phyloP scores from a whole-genome alignment of 37 sponge, comb jelly and placozoan species.

The Axinella damicornis region DNA sequence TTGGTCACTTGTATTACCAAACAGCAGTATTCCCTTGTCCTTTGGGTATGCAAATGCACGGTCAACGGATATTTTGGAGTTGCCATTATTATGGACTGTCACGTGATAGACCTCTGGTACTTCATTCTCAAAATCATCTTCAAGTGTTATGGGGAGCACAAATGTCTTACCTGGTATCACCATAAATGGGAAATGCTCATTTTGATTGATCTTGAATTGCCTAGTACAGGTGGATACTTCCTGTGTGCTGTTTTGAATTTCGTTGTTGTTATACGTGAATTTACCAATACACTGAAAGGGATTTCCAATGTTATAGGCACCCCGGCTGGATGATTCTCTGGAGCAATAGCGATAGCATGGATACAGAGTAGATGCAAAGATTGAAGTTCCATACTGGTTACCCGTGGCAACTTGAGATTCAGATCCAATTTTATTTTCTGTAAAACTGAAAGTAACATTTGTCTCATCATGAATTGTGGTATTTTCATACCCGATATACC shows the following conservation, averaged over 20 bases:
- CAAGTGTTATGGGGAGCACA: not conserved
- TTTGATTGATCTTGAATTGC: not conserved
- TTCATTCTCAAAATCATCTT: not conserved
- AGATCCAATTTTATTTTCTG: no score
- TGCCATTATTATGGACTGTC: not conserved
- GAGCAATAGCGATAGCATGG: not conserved
- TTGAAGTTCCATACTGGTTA: not conserved
- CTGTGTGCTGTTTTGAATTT: not conserved
- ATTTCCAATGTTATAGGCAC: no score
- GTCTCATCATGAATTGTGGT: no score
- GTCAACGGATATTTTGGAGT: not conserved
- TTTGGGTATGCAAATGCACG: not conserved
- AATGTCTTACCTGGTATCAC: not conserved
- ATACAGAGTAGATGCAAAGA: not conserved
- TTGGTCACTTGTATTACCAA: not conserved
- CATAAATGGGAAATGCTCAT: not conserved
- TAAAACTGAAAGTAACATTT: no score
- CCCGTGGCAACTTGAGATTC: no score
- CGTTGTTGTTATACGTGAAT: not conserved
- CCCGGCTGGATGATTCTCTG: no score
- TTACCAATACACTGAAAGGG: not conserved
- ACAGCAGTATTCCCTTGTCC: not conserved
- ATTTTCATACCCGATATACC: not conserved
- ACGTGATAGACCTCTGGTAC: not conserved
- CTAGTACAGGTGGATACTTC: not conserved